Conservation (phyloP, 2,888 invertebrate species). For the Enchytraeus crypticus region DNA sequence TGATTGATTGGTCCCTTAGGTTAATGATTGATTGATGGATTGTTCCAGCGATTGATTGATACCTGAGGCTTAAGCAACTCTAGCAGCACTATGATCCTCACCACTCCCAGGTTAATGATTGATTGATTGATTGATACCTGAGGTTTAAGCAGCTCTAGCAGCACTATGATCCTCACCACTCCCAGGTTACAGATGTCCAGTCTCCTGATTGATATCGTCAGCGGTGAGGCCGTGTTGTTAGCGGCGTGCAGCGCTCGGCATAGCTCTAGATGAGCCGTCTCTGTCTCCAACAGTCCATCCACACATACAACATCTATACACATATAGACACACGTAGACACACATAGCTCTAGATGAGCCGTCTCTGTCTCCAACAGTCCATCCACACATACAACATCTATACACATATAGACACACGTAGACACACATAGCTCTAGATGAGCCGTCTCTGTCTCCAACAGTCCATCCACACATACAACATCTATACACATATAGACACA, state of each 20-base stretch:
- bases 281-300: constrained; percentile 40
- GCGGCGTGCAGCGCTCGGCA: constrained; percentile 42
- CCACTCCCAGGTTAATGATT: constrained; percentile 36
- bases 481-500: too few species aligned
- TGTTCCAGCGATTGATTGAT: too few species aligned
- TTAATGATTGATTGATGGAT: too few species aligned
- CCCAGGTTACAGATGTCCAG: constrained; percentile 40
- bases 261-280: constrained; percentile 37
- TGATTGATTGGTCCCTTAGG: too few species aligned
- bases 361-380: too few species aligned
- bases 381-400: too few species aligned
- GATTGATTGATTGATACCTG: constrained; percentile 32
- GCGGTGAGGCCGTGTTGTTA: constrained; percentile 32
- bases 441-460: too few species aligned
- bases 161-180: constrained; percentile 33
- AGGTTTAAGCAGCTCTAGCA: constrained; percentile 36
- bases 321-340: too few species aligned
- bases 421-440: too few species aligned
- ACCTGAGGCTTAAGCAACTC: constrained; percentile 38
- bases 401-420: too few species aligned
- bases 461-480: too few species aligned
- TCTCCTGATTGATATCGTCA: constrained; percentile 34
- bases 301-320: constrained; percentile 7
- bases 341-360: not conserved
- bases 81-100: constrained; percentile 35